Conservation (phyloP, 2,113 vertebrate species). For the Pituophis catenifer region DNA sequence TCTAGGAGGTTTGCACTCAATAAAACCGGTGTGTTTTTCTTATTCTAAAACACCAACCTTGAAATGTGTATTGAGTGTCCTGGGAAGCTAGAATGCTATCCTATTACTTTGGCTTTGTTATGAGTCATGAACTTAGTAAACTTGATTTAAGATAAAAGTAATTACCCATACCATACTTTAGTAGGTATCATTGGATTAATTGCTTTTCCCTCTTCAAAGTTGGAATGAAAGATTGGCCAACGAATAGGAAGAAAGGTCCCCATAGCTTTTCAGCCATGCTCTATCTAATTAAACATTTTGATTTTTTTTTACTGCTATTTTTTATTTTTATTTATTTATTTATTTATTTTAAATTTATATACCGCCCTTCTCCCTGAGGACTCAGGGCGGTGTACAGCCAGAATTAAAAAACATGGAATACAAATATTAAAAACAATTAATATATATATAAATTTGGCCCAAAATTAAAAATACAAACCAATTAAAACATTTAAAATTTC, state of each 20-base stretch:
- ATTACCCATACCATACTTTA: neutral
- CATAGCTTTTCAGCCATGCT: neutral
- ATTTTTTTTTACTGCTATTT: neutral
- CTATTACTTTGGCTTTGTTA: neutral
- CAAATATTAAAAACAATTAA: too few species aligned
- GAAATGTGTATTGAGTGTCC: neutral
- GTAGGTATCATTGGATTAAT: neutral
- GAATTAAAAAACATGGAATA: too few species aligned
- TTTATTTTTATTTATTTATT: too few species aligned
- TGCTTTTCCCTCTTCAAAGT: neutral
- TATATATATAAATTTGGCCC: too few species aligned
- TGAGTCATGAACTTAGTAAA: neutral
- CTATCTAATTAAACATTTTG: neutral
- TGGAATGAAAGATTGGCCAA: neutral
- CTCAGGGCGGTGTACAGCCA: too few species aligned
- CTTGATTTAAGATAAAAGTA: neutral
- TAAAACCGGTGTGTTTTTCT: neutral
- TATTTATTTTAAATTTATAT: too few species aligned
- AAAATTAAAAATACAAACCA: too few species aligned
- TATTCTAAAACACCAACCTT: neutral
- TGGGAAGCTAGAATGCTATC: neutral
- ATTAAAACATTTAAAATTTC: too few species aligned
- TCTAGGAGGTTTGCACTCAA: neutral
- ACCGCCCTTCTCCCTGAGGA: too few species aligned
- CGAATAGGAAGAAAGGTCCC: neutral